Percentiles rank a stretch among this genome's conserved stretches.
These are phyloP conservation scores for Ictalurus punctatus DNA, from an alignment of 2,113 vertebrate genomes.

Conservation along the genomic window DNA sequence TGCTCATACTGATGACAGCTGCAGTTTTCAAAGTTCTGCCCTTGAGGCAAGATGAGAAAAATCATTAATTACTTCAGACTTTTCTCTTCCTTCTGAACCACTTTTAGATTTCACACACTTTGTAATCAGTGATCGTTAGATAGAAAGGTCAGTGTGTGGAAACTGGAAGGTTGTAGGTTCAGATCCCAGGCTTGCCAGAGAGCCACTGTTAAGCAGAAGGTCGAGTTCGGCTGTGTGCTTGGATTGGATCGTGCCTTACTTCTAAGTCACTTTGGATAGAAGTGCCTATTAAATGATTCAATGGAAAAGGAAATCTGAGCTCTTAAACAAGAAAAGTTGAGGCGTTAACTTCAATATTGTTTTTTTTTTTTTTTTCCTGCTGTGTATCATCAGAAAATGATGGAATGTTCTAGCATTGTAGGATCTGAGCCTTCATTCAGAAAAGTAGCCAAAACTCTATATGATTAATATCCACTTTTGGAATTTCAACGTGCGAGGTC, in stretches of 20 bases:
- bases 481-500: neutral
- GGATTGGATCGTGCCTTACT: neutral
- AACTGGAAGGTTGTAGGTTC: neutral
- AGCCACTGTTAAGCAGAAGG: neutral
- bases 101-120: constrained; percentile 32
- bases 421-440: neutral
- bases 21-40: constrained; percentile 56
- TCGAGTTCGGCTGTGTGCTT: neutral
- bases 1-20: constrained; percentile 53
- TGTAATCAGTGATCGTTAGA: neutral
- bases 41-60: constrained; percentile 52
- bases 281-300: neutral
- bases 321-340: neutral
- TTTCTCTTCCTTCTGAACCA: constrained; percentile 38
- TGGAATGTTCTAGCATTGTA: neutral
- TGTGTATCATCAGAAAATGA: neutral
- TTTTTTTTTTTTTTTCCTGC: neutral
- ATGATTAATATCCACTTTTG: neutral
- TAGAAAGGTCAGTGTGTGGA: neutral
- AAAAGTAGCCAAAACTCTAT: neutral
- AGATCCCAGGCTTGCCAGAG: neutral
- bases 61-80: constrained; percentile 55
- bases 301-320: neutral
- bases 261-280: neutral
- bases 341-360: constrained; percentile 36